These are phyloP conservation scores for Poeciliopsis infans DNA, from an alignment of 2,797 vertebrate genomes.

Conservation along the genomic window DNA sequence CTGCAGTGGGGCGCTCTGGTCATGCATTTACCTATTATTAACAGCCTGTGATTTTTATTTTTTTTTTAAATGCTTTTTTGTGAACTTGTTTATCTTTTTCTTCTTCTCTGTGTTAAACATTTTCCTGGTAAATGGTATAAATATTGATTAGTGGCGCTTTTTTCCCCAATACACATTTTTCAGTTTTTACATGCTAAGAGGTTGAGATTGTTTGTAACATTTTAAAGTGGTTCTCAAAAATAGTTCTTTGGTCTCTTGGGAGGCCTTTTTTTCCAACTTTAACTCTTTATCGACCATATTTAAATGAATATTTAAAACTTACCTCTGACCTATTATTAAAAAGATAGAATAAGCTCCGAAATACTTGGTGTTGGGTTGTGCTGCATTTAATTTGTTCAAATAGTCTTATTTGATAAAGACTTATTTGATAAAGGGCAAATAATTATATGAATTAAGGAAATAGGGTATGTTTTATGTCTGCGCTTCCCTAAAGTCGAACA, in stretches of 20 bases:
- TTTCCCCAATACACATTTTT: background rate
- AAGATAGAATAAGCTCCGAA: background rate
- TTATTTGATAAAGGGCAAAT: background rate
- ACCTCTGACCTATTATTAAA: background rate
- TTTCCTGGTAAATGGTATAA: background rate
- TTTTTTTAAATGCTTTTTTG: slow-evolving; percentile 10
- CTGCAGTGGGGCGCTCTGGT: slow-evolving; percentile 38
- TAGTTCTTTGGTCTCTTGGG: background rate
- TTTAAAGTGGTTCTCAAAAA: background rate
- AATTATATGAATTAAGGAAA: background rate
- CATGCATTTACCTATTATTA: slow-evolving; percentile 31
- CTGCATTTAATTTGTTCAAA: no score
- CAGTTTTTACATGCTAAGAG: background rate
- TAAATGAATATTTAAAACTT: background rate
- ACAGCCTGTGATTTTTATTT: slow-evolving; percentile 14
- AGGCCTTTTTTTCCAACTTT: background rate
- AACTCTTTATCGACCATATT: background rate
- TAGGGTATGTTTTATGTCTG: background rate
- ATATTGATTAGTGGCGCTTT: background rate
- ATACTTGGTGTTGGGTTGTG: no score
- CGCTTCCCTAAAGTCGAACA: background rate
- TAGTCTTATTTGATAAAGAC: background rate
- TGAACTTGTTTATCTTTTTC: background rate
- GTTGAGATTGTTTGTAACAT: background rate
- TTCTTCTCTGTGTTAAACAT: background rate